Conservation (phyloP, 1,140 invertebrate species). For the Gonioctena quinquepunctata region DNA sequence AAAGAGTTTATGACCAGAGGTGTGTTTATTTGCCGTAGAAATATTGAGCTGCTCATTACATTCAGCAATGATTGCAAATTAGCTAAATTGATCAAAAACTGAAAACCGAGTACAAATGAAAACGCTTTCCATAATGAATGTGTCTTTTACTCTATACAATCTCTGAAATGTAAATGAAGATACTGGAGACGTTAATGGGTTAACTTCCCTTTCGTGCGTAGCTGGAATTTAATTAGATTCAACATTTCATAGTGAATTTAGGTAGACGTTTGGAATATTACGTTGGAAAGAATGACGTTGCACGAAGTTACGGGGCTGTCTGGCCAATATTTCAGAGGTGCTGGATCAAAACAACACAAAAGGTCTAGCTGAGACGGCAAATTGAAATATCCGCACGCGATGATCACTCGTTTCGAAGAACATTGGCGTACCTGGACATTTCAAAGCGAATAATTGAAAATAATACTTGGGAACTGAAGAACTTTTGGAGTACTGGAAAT, state of each 20-base stretch:
- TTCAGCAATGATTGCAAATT: no score
- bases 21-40: no score
- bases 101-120: no score
- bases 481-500: no score
- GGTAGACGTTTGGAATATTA: slow-evolving; percentile 17
- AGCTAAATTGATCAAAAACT: no score
- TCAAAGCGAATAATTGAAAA: no score
- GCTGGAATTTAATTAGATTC: slow-evolving; percentile 19
- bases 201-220: slow-evolving; percentile 27
- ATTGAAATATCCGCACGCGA: slow-evolving; percentile 42
- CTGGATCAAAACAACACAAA: slow-evolving; percentile 42
- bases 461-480: no score
- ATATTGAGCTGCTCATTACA: no score
- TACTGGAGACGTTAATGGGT: slow-evolving; percentile 25
- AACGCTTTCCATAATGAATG: slow-evolving; percentile 5
- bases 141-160: slow-evolving; percentile 7
- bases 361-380: slow-evolving; percentile 32
- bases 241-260: slow-evolving; percentile 18
- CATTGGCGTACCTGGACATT: not conserved
- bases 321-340: slow-evolving; percentile 39
- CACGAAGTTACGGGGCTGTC: slow-evolving; percentile 28
- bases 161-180: slow-evolving; percentile 21
- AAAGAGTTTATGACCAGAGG: no score
- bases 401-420: not conserved
- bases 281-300: not conserved